Percentiles rank a stretch among this genome's conserved stretches.
phyloP scores from a whole-genome alignment of 2,113 vertebrate species.

The Atrichornis clamosus region DNA sequence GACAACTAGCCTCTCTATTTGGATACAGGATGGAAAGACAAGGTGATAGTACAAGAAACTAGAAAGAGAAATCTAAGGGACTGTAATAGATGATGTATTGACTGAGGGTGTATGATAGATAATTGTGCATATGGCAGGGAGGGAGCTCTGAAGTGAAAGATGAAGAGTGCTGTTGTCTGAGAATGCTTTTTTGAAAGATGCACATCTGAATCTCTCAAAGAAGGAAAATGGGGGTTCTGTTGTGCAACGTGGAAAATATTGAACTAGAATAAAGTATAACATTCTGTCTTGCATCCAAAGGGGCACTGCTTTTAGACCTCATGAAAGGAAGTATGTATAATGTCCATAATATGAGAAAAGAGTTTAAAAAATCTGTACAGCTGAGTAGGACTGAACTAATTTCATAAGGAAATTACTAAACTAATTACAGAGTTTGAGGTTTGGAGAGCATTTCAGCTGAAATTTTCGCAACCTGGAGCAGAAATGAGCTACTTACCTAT shows the following conservation, averaged over 20 bases:
- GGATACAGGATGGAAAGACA: background rate
- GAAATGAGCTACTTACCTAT: background rate
- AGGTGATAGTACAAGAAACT: background rate
- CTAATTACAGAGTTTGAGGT: background rate
- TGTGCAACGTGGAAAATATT: background rate
- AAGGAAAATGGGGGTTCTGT: background rate
- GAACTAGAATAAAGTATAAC: background rate
- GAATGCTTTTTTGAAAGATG: background rate
- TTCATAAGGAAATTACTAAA: background rate
- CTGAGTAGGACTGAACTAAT: background rate
- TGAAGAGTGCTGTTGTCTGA: background rate
- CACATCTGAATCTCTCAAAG: background rate
- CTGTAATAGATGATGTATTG: background rate
- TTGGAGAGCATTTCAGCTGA: background rate
- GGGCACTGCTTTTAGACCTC: background rate
- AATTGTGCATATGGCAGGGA: background rate
- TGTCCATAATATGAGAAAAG: background rate
- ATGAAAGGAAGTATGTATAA: background rate
- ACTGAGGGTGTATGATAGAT: background rate
- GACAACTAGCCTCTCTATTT: background rate
- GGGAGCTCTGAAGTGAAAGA: background rate
- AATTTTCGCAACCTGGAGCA: background rate
- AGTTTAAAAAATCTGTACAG: background rate
- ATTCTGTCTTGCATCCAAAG: background rate
- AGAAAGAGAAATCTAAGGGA: background rate